These are phyloP conservation scores for Hippocampus barbouri DNA, from an alignment of 2,113 vertebrate genomes.

Conservation along the genomic window DNA sequence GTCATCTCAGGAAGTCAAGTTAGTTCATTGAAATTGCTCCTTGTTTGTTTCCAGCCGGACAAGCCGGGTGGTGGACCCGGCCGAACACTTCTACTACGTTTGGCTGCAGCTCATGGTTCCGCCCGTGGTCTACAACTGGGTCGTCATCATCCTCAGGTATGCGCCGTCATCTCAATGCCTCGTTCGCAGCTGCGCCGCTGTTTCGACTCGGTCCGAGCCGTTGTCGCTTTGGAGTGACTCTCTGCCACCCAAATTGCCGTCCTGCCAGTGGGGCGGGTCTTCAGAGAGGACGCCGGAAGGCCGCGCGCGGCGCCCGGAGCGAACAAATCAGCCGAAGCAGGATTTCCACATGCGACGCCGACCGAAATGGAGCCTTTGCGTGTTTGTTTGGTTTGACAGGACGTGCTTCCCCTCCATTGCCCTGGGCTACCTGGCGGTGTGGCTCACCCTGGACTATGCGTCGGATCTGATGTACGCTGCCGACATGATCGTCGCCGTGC, in stretches of 20 bases:
- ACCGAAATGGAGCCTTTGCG: too few relatives aligned
- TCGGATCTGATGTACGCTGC: conserved; percentile 79
- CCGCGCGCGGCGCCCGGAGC: too few relatives aligned
- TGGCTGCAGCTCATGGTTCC: conserved; percentile 84
- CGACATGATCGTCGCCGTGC: conserved; percentile 76
- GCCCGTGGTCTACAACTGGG: conserved; percentile 86
- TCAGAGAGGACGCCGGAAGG: too few relatives aligned
- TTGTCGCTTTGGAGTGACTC: too few relatives aligned
- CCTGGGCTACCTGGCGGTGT: conserved; percentile 67
- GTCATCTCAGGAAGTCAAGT: too few relatives aligned
- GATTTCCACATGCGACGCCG: too few relatives aligned
- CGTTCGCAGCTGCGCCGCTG: too few relatives aligned
- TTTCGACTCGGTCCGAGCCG: too few relatives aligned
- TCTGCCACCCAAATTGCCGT: too few relatives aligned
- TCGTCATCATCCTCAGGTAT: conserved; percentile 85
- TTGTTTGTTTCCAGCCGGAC: conserved; percentile 55
- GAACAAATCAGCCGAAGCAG: too few relatives aligned
- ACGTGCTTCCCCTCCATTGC: conserved; percentile 81
- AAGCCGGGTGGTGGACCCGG: conserved; percentile 78
- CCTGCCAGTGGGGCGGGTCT: too few relatives aligned
- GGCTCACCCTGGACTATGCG: conserved; percentile 81
- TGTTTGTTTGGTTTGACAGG: conserved; percentile 52
- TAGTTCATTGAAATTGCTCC: background rate
- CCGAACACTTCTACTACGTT: conserved; percentile 79
- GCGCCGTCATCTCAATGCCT: background rate